Evolutionary conservation across 2,888 invertebrate species (phyloP).

Genomic region (Thereva unica): DNA sequence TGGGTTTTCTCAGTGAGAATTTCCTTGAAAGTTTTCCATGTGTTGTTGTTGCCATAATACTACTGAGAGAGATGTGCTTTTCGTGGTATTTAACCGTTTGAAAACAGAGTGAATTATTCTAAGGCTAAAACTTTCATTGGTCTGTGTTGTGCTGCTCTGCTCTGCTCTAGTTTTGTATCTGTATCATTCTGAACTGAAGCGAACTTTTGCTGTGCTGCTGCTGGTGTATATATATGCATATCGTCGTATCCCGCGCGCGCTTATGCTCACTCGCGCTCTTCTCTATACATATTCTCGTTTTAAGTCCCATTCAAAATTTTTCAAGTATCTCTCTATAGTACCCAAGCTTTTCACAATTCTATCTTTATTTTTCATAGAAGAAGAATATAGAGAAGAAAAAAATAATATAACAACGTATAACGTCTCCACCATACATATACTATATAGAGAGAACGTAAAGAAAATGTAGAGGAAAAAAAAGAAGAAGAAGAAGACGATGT

Average conservation of each 20-base stretch:
- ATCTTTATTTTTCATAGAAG: slow-evolving; percentile 24
- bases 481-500: slow-evolving; percentile 24
- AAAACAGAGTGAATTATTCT: slow-evolving; percentile 18
- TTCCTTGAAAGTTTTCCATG: no score
- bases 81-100: background rate
- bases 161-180: slow-evolving; percentile 18
- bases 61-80: background rate
- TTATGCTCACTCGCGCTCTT: slow-evolving; percentile 16
- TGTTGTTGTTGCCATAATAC: no score
- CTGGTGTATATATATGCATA: no score
- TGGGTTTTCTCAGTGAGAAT: no score
- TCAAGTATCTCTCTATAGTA: slow-evolving; percentile 29
- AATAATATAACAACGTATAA: no score
- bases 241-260: no score
- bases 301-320: slow-evolving; percentile 29
- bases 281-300: slow-evolving; percentile 30
- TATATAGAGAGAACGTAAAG: slow-evolving; percentile 26
- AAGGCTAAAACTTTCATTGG: slow-evolving; percentile 23
- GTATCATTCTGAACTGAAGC: slow-evolving; percentile 15
- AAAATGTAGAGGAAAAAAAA: slow-evolving; percentile 28
- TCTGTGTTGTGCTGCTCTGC: background rate
- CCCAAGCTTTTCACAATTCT: slow-evolving; percentile 11
- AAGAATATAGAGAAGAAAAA: no score
- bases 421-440: slow-evolving; percentile 1
- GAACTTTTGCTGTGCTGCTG: no score